phyloP scores from a whole-genome alignment of 2,888 invertebrate genomes.

The Agrotis puta region DNA sequence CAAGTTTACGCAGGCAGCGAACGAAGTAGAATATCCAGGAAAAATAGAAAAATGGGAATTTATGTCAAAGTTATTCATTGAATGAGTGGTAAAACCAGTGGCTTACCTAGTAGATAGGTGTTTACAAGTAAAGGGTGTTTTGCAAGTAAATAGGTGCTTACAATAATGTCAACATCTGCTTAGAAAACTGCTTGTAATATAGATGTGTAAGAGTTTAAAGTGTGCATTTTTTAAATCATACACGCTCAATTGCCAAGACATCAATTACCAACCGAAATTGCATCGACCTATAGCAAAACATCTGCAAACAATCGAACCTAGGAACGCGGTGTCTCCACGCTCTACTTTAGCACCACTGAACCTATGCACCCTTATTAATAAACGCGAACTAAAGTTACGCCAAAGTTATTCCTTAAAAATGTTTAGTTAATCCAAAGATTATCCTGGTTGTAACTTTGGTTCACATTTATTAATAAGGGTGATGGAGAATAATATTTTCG shows the following conservation, averaged over 20 bases:
- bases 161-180: not conserved
- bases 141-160: slow-evolving; percentile 21
- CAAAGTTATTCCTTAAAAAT: too few relatives aligned
- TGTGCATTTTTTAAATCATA: too few relatives aligned
- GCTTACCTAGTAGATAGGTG: not conserved
- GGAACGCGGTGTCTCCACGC: not conserved
- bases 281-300: not conserved
- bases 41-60: slow-evolving; percentile 52
- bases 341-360: not conserved
- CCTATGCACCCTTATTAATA: too few relatives aligned
- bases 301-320: not conserved
- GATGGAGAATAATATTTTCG: not conserved
- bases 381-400: too few relatives aligned
- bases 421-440: too few relatives aligned
- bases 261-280: not conserved
- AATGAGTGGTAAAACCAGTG: slow-evolving; percentile 51
- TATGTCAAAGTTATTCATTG: slow-evolving; percentile 26
- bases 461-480: too few relatives aligned
- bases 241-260: too few relatives aligned
- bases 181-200: not conserved
- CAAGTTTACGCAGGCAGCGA: slow-evolving; percentile 9
- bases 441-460: too few relatives aligned
- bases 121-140: too few relatives aligned
- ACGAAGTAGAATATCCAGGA: slow-evolving; percentile 45
- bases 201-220: too few relatives aligned